phyloP scores from a whole-genome alignment of 1,140 invertebrate species.

The Oreohelix idahoensis region DNA sequence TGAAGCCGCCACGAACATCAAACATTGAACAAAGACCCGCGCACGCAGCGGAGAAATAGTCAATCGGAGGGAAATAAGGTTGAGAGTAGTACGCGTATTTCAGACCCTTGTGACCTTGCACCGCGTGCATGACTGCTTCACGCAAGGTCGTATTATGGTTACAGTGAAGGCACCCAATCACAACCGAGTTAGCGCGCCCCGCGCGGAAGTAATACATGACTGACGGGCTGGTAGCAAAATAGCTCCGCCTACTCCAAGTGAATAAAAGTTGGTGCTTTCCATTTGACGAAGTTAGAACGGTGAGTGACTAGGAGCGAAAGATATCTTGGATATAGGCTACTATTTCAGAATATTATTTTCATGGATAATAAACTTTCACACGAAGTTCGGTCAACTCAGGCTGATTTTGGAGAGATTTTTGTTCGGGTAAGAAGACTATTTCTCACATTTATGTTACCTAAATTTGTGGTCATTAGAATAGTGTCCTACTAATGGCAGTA shows the following conservation, averaged over 20 bases:
- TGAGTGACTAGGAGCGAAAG: constrained; percentile 12
- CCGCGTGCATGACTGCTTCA: constrained; percentile 21
- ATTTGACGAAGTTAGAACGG: background rate
- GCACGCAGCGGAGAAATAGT: background rate
- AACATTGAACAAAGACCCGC: background rate
- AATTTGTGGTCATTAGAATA: too few species aligned
- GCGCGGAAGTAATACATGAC: background rate
- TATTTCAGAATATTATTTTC: background rate
- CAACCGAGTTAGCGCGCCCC: background rate
- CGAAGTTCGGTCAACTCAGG: background rate
- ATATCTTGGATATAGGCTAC: background rate
- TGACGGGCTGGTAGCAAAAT: background rate
- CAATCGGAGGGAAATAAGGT: constrained; percentile 10
- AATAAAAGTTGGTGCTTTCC: background rate
- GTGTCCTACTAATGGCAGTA: too few species aligned
- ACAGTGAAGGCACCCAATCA: background rate
- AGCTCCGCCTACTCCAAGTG: constrained; percentile 6
- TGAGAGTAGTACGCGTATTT: constrained; percentile 5
- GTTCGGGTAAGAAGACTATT: background rate
- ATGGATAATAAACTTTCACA: background rate
- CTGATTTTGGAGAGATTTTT: background rate
- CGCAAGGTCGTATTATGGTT: constrained; percentile 24
- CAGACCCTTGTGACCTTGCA: constrained; percentile 28
- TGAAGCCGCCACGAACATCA: background rate
- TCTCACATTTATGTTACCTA: too few species aligned